Percentiles rank a stretch among this genome's conserved stretches.
These are phyloP conservation scores for Apostichopus japonicus DNA, from an alignment of 35 echinoderm and acorn worm genomes.

Conservation along the genomic window DNA sequence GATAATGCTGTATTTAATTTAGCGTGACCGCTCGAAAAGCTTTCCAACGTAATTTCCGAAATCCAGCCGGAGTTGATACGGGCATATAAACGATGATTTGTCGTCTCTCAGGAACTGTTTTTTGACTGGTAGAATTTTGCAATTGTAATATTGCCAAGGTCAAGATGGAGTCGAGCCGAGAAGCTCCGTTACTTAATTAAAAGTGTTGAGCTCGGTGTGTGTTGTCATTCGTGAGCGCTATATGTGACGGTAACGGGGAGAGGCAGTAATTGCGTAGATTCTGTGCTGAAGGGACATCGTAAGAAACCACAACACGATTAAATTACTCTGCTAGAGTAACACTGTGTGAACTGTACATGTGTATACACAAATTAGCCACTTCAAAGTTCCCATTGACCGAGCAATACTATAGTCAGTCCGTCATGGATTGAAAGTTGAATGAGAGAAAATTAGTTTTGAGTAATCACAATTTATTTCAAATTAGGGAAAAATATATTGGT, in stretches of 20 bases:
- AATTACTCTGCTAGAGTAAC: not conserved
- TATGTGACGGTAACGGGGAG: not conserved
- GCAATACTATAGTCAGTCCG: too few species aligned
- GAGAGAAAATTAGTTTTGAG: too few species aligned
- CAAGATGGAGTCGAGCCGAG: conserved; percentile 12
- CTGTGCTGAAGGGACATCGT: not conserved
- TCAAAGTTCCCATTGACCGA: too few species aligned
- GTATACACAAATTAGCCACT: too few species aligned
- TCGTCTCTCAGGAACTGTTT: not conserved
- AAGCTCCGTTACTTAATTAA: conserved; percentile 40
- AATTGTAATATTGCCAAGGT: conserved; percentile 51
- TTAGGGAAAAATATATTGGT: too few species aligned
- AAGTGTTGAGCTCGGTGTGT: conserved; percentile 37
- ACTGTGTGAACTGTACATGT: not conserved
- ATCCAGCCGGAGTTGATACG: not conserved
- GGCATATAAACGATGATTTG: not conserved
- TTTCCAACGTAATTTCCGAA: not conserved
- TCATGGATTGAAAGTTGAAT: too few species aligned
- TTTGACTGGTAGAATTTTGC: not conserved
- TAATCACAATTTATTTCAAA: too few species aligned
- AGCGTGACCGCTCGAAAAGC: not conserved
- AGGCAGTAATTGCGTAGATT: not conserved
- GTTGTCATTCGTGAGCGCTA: conserved; percentile 18
- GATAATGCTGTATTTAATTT: conserved; percentile 4
- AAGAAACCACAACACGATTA: not conserved